Percentiles rank a stretch among this genome's conserved stretches.
These are phyloP conservation scores for Dufourea novaeangliae DNA, from an alignment of 1,140 invertebrate genomes.

Conservation along the genomic window DNA sequence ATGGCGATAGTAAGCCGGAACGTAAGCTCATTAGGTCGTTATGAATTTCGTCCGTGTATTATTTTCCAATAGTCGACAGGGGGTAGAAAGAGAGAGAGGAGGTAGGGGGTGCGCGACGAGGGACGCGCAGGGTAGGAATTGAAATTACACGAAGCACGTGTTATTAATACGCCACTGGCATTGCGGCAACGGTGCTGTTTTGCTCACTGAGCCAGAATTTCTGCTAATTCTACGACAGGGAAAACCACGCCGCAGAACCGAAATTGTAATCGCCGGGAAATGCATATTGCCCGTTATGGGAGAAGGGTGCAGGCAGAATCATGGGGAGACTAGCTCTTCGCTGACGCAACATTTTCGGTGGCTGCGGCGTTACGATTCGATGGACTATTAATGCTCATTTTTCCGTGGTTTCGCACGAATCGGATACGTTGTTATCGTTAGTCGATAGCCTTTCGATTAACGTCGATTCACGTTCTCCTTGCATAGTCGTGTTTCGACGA, in stretches of 20 bases:
- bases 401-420: slow-evolving; percentile 15
- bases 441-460: no score
- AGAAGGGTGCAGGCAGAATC: no score
- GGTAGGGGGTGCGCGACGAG: slow-evolving; percentile 1
- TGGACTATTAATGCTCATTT: slow-evolving; percentile 15
- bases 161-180: slow-evolving; percentile 61
- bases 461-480: no score
- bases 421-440: slow-evolving; percentile 36
- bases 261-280: slow-evolving; percentile 63
- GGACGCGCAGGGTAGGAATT: slow-evolving; percentile 42
- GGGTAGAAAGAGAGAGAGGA: background rate
- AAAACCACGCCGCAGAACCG: slow-evolving; percentile 62
- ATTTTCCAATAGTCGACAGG: slow-evolving; percentile 32
- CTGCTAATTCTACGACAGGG: slow-evolving; percentile 66
- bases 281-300: slow-evolving; percentile 56
- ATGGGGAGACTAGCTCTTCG: slow-evolving; percentile 10
- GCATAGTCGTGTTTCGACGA: no score
- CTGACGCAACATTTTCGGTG: slow-evolving; percentile 42
- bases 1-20: background rate
- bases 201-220: slow-evolving; percentile 66
- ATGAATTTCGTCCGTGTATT: slow-evolving; percentile 48
- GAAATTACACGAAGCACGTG: slow-evolving; percentile 69
- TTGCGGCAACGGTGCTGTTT: slow-evolving; percentile 59
- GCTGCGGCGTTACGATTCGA: slow-evolving; percentile 29
- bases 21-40: slow-evolving; percentile 55